Evolutionary conservation across 2,797 vertebrate species (phyloP).

Genomic region (Phyllotis vaccarum): DNA sequence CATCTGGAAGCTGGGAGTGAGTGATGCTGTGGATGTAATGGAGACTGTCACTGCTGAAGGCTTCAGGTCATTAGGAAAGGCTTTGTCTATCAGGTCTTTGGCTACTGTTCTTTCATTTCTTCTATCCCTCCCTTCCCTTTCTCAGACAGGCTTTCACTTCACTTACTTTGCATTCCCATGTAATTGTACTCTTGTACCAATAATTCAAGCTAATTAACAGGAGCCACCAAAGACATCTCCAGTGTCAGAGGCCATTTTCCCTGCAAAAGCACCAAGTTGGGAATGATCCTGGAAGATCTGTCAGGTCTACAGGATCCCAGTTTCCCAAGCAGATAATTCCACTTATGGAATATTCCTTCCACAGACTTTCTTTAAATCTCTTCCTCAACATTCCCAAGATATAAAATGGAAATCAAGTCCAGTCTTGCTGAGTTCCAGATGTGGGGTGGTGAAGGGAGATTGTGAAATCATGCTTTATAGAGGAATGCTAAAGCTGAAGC

Average conservation of each 20-base stretch:
- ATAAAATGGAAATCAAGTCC: accelerated
- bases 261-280: accelerated
- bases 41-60: no score
- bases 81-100: not conserved
- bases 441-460: accelerated
- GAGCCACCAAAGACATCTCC: not conserved
- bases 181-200: not conserved
- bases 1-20: not conserved
- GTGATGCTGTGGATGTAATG: not conserved
- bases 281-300: not conserved
- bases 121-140: not conserved
- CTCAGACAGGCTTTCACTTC: not conserved
- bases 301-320: not conserved
- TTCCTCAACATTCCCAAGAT: not conserved
- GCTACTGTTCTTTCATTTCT: not conserved
- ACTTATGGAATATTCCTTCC: not conserved
- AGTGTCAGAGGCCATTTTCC: not conserved
- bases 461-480: not conserved
- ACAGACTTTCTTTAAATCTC: not conserved
- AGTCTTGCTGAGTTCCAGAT: not conserved
- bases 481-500: not conserved
- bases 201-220: slow-evolving; percentile 17
- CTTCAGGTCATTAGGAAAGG: not conserved
- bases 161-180: not conserved
- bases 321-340: not conserved